These are phyloP conservation scores for Apodemia duryi DNA, from an alignment of 2,888 invertebrate genomes.

Conservation along the genomic window DNA sequence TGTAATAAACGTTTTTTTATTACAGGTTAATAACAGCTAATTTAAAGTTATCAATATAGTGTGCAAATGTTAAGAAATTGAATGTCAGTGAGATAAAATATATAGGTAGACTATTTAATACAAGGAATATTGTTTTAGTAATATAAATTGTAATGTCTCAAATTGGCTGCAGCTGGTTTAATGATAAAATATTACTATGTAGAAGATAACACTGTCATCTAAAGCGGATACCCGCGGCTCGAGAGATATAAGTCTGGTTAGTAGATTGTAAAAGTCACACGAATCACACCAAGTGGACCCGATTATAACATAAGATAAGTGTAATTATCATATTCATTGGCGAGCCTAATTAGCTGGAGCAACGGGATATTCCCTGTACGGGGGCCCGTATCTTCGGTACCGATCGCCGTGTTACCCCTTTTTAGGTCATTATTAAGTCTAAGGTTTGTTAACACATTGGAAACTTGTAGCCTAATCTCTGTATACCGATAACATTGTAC, in stretches of 20 bases:
- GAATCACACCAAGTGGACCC: background rate
- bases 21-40: no score
- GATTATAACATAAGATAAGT: constrained; percentile 1
- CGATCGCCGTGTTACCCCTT: constrained; percentile 1
- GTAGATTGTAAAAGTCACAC: constrained; percentile 6
- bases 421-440: constrained; percentile 2
- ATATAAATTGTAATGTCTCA: background rate
- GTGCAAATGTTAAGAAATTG: no score
- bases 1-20: no score
- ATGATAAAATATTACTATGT: background rate
- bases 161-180: background rate
- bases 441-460: background rate
- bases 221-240: background rate
- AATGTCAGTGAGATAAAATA: no score
- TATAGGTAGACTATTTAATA: background rate
- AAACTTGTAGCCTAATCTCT: background rate
- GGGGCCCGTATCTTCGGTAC: background rate
- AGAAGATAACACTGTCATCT: background rate
- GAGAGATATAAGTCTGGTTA: background rate
- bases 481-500: constrained; percentile 2
- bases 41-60: no score
- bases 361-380: background rate
- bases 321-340: constrained; percentile 4
- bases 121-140: background rate
- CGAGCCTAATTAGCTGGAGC: background rate